These are phyloP conservation scores for Anguilla megastoma DNA, from an alignment of 2,797 vertebrate species.

Conservation along the genomic window DNA sequence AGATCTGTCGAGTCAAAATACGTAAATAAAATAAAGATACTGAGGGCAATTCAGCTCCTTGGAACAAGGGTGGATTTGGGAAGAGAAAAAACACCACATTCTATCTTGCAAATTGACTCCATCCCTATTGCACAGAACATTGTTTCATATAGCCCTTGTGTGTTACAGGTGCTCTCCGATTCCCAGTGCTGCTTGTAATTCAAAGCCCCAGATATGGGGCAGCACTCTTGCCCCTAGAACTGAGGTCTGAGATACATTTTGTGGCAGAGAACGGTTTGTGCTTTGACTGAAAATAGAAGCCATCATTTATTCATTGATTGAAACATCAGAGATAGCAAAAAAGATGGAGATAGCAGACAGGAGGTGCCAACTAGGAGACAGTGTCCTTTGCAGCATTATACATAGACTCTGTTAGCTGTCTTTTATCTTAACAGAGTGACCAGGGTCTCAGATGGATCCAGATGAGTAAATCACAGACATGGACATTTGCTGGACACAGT, in stretches of 20 bases:
- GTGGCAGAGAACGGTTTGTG: conserved; percentile 33
- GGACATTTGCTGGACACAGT: background rate
- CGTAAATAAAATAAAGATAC: background rate
- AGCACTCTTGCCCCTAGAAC: background rate
- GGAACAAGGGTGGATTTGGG: background rate
- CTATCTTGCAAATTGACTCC: background rate
- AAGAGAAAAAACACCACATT: background rate
- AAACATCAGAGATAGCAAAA: conserved; percentile 63
- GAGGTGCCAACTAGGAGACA: background rate
- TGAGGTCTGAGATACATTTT: background rate
- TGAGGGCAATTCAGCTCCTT: background rate
- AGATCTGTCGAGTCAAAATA: background rate
- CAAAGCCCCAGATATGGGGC: background rate
- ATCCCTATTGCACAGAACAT: background rate
- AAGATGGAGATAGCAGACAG: conserved; percentile 45
- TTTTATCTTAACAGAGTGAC: background rate
- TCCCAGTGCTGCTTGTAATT: background rate
- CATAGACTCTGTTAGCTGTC: background rate
- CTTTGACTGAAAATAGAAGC: conserved; percentile 72
- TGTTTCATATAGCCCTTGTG: background rate
- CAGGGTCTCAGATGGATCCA: background rate
- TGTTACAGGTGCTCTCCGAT: background rate
- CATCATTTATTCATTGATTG: conserved; percentile 81
- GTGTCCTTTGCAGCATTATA: conserved; percentile 14
- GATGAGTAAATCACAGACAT: background rate